Conservation (phyloP, 2,113 vertebrate genomes). For the Phocoena sinus region DNA sequence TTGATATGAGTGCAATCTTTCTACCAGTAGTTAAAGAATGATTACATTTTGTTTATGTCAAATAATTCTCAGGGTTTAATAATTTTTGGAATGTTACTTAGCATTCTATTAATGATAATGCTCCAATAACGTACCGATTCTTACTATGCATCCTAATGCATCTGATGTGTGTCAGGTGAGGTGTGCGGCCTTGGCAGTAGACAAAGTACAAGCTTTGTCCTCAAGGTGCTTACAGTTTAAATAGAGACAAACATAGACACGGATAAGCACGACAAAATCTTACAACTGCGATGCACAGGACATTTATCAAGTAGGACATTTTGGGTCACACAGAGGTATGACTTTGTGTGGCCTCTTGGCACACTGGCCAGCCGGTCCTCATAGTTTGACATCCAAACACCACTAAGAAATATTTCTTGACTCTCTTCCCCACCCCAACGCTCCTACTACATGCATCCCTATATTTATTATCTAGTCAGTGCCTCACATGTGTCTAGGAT, state of each 20-base stretch:
- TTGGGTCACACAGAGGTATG: background rate
- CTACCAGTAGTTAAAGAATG: slow-evolving; percentile 54
- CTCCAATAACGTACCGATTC: background rate
- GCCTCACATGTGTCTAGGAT: background rate
- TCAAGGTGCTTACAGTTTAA: background rate
- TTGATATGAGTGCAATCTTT: slow-evolving; percentile 55
- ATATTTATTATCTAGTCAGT: background rate
- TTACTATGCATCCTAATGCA: background rate
- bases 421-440: background rate
- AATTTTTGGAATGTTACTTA: slow-evolving; percentile 34
- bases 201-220: background rate
- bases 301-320: background rate
- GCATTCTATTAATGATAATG: slow-evolving; percentile 11
- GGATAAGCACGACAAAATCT: background rate
- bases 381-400: background rate
- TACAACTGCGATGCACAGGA: background rate
- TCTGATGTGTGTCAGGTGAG: background rate
- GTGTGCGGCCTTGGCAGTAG: background rate
- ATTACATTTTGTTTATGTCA: slow-evolving; percentile 63
- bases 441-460: background rate
- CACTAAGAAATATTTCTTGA: background rate
- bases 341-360: background rate
- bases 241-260: background rate
- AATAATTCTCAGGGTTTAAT: slow-evolving; percentile 51
- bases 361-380: background rate